Percentiles rank a stretch among this genome's conserved stretches.
phyloP scores from a whole-genome alignment of 53 echinoderm and acorn worm genomes.

The Patiria pectinifera region DNA sequence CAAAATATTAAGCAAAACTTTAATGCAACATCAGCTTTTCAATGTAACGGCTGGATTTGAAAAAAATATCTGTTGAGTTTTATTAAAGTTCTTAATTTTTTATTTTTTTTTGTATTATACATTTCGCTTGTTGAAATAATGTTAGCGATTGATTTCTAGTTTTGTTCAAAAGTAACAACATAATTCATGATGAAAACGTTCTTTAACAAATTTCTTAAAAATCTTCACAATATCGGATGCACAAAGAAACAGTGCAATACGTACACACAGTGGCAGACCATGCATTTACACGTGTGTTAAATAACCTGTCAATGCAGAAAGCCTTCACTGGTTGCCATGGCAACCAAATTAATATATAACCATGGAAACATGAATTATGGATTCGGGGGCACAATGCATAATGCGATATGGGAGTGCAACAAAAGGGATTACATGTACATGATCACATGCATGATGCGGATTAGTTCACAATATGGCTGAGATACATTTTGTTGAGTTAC shows the following conservation, averaged over 20 bases:
- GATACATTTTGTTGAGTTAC: background rate
- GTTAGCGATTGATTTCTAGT: no score
- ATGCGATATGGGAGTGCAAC: background rate
- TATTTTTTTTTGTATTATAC: no score
- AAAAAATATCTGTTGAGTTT: no score
- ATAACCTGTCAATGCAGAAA: background rate
- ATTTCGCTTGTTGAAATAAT: no score
- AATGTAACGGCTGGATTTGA: no score
- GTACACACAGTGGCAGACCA: background rate
- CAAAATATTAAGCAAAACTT: no score
- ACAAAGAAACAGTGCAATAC: background rate
- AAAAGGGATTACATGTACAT: background rate
- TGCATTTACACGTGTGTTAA: background rate
- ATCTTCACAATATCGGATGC: background rate
- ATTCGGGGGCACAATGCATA: background rate
- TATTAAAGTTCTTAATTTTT: no score
- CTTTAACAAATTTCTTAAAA: background rate
- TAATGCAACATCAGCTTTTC: no score
- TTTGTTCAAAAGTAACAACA: no score
- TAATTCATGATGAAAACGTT: background rate
- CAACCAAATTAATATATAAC: constrained; percentile 9
- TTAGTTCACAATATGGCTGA: background rate
- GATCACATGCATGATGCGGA: background rate
- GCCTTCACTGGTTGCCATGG: background rate
- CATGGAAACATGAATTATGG: constrained; percentile 4